Evolutionary conservation across 1,140 invertebrate genomes (phyloP), one percentile per base, ranked within the genome.

Genomic region (Ericerus pela): DNA sequence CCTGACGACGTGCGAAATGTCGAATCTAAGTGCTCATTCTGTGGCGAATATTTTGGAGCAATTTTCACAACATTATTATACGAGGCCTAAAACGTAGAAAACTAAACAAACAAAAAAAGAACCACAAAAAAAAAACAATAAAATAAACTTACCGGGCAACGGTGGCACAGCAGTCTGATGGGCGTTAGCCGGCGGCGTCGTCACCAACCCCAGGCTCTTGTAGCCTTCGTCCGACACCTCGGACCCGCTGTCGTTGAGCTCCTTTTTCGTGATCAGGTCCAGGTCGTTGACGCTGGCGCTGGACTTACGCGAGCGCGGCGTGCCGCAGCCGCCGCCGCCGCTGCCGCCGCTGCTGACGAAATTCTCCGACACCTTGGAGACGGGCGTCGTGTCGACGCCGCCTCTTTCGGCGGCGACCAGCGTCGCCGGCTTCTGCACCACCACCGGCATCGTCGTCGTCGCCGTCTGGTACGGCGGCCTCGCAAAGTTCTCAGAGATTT

Each of bases 211-310:
- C 60, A 87, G 68, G 64, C 84, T 88, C 63, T 85, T 77, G 64
- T 90, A 90, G 3, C 86, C 86, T 65, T 88, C 86, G 68, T 90
- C 86, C 37, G 85, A 88, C 18, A 88, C 83, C 66, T 88, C 85
- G 55, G 85, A 88, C 2, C 85, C 83, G 61, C 85, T 87, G 67
- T 88, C 86, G 56, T 82, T 85, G 57, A 56, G 53, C 0, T 47
- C 41, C 41, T 47, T 47, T 47, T 47, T 47, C 20, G 41, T 47
- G 12, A 57, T 31, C 1, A 56, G 38, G 14, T 61, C 60, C 2
- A 58, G 55, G n/a, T 55, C 56, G 22, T 54, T 58, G 11, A 47
- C 53, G 27, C 55, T 57, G 4, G 30, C 29, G 16, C 11, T 12
- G 16, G 2, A 20, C 18, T 27, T 6, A 11, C 29, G 4, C 1